Percentiles rank a stretch among this genome's conserved stretches.
Conservation (phyloP, 2,888 invertebrate genomes). For the Andrena praecox region DNA sequence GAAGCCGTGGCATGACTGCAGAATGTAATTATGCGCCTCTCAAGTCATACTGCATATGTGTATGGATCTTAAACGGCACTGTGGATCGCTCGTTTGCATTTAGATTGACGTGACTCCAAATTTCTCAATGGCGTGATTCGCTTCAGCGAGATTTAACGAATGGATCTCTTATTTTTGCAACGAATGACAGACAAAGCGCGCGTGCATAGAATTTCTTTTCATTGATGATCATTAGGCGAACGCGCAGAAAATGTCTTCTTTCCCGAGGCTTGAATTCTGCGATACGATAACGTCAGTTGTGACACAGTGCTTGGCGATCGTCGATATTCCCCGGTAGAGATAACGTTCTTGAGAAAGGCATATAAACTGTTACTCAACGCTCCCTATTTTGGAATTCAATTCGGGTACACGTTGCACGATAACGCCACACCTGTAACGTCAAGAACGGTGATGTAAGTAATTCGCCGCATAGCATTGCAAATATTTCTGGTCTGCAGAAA, state of each 20-base stretch:
- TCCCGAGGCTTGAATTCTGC: too few species aligned
- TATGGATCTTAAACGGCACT: background rate
- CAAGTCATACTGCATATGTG: background rate
- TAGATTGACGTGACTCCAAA: background rate
- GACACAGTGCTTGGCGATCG: too few species aligned
- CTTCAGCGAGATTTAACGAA: background rate
- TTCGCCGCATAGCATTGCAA: too few species aligned
- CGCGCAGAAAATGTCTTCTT: too few species aligned
- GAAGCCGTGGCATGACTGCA: slow-evolving; percentile 17
- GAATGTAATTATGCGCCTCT: slow-evolving; percentile 3
- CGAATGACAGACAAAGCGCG: too few species aligned
- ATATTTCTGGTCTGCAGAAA: too few species aligned
- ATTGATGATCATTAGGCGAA: too few species aligned
- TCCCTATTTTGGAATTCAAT: background rate
- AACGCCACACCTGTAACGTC: background rate
- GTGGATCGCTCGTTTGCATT: background rate
- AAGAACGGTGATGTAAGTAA: background rate
- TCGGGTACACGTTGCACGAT: background rate
- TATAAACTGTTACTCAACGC: background rate
- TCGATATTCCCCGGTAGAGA: background rate
- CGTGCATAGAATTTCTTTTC: too few species aligned
- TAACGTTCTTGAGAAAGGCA: background rate
- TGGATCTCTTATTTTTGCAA: background rate
- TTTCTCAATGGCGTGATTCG: background rate
- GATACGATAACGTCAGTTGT: too few species aligned